phyloP scores from a whole-genome alignment of 2,888 invertebrate genomes.

The Coremacera marginata region DNA sequence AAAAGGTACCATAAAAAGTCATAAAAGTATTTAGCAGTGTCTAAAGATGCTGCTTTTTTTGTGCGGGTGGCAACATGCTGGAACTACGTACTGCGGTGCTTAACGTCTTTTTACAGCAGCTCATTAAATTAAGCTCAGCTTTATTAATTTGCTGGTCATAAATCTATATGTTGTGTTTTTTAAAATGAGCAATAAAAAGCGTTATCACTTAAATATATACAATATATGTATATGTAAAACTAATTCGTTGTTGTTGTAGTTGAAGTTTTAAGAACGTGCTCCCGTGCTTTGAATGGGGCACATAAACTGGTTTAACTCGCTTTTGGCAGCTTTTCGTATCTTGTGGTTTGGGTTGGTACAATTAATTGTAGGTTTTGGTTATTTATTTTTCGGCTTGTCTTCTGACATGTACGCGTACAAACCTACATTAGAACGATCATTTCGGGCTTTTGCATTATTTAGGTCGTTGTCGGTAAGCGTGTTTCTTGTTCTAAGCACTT shows the following conservation, averaged over 20 bases:
- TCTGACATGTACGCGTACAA: not conserved
- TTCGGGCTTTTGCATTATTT: conserved; percentile 23
- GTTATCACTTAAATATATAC: not conserved
- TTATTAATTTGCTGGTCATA: conserved; percentile 1
- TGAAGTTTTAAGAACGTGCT: conserved; percentile 13
- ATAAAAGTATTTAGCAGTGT: not conserved
- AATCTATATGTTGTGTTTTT: conserved; percentile 9
- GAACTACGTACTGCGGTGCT: no score
- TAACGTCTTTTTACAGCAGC: not conserved
- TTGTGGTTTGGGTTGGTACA: conserved; percentile 11
- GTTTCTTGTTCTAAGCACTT: conserved; percentile 2
- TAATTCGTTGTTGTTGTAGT: not conserved
- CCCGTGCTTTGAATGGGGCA: conserved; percentile 11
- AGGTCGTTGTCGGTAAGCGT: conserved; percentile 19
- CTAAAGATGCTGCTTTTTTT: no score
- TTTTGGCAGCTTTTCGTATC: conserved; percentile 15
- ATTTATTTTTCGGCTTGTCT: conserved; percentile 7
- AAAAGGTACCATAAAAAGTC: not conserved
- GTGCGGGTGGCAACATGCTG: no score
- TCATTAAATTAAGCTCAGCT: not conserved
- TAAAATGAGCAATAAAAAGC: not conserved
- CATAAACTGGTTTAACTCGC: conserved; percentile 29
- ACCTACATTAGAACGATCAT: conserved; percentile 7
- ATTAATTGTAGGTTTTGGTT: conserved; percentile 27
- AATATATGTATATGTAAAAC: no score